Base-by-base conservation (phyloP, 2,797 vertebrate species). In the Furcifer pardalis region DNA sequence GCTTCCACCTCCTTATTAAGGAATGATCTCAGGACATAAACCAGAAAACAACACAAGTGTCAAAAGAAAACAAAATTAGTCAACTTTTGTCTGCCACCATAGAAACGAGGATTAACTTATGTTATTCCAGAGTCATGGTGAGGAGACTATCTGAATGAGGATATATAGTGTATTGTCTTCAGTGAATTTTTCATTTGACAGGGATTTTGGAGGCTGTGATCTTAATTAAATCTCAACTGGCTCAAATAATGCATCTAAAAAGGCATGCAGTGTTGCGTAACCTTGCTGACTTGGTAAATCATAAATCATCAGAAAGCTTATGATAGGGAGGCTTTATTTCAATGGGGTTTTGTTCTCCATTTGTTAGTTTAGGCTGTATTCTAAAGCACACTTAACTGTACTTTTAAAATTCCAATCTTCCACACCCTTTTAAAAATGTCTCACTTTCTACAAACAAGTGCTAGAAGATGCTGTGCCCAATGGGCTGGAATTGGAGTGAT, bases 221-320 rank as follows among this genome's bases (percentile, higher is more conserved):
- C 97, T 97, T 98, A 99, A 98, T 99, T 98, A 98, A 98, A 98
- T 98, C 97, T 98, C 97, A 97, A 96, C 96, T 95, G 96, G 96
- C 96, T 97, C 95, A 96, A 97, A 97, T 97, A 97, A 97, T 94
- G 95, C 95, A 95, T 97, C 97, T 97, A 96, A 97, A 96, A 97
- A 97, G 96, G 96, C 96, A 95, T 93, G 96, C 96, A 94, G 92
- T 84, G 95, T 97, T 97, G 97, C 95, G 83, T 97, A 97, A 97
- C 96, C 94, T 95, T 93, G 94, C 91, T 91, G 95, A 95, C 95
- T 95, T 96, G 95, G 95, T 96, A 95, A 96, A 96, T 95, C 95
- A 96, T 97, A 97, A 97, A 97, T 97, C 96, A 97, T 95, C 92
- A 90, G 93, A 95, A 95, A 93, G 95, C 94, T 93, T 94, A 92